Base-by-base conservation (phyloP, 1,140 invertebrate species). In the Drosophila athabasca region DNA sequence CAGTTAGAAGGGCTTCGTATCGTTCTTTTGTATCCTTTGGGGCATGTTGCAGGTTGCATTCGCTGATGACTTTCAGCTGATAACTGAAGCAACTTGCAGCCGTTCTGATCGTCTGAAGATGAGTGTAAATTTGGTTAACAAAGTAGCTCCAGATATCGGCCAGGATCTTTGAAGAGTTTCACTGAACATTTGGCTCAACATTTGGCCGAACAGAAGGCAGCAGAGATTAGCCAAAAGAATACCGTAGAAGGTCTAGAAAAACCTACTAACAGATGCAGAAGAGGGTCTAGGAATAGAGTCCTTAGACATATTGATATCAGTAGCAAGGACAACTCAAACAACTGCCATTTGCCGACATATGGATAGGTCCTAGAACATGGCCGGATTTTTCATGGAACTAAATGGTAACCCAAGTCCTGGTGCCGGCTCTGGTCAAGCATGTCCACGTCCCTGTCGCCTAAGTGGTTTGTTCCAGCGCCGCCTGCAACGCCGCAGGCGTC, bases 401-500 rank as follows among this genome's bases (percentile, higher is more conserved):
- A 70, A 29, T 74, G 62, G 43, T 72, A 76, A 83, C 55, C 61
- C 54, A 71, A 79, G 68, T 46, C 17, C 45, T 13, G 1, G n/a
- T 62, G 53, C 65, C 46, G 46, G 24, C n/a, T 35, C 29, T 49
- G 75, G 79, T 84, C 80, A 85, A 85, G 81, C 72, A 73, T 84
- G 59, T 31, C 57, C 52, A 26, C 31, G 53, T 31, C 57, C 52
- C 22, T 41, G 53, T 58, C 72, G 85, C 85, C 66, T 31, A 77
- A 80, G 81, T 76, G 58, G 74, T 62, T 82, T 78, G 68, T 43
- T 41, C 2, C 76, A 74, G 76, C 49, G 79, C 79, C 81, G 77
- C 66, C 82, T 85, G 81, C 81, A 85, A 85, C 81, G 81, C 81
- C 73, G 81, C 81, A 87, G 85, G 81, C 76, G 82, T 66, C 79